Base-by-base conservation (phyloP, 2,113 vertebrate species). In the Struthidea cinerea region DNA sequence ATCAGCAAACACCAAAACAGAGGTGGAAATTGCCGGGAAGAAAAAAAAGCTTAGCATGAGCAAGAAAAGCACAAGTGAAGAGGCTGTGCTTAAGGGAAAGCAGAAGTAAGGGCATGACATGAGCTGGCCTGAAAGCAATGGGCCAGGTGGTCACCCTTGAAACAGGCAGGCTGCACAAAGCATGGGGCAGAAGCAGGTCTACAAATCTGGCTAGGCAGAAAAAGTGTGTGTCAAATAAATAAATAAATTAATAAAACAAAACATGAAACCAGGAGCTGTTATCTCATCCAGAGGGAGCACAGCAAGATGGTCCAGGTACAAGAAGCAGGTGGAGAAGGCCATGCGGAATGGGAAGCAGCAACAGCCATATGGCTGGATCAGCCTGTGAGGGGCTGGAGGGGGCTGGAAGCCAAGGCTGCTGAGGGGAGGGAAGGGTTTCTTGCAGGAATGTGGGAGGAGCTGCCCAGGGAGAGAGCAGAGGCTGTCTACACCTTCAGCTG, bases 191-290 rank as follows among this genome's bases (percentile, higher is more conserved):
- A 50, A 78, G 41, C 44, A 63, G 39, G 19, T 44, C 69, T 77
- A 37, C 33, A 53, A 78, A 82, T 35, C 42, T 42, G 39, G 32
- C 30, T 57, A 3, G 6, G 32, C 23, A 83, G 33, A 82, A 78
- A 24, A 65, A 35, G 15, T 0, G 0, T 8, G 7, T 17, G 8
- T 27, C 39, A 61, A 70, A 47, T 7, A 68, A 52, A 47, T 2
- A 23, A 47, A 26, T 2, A 75, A 75, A 13, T 6, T n/a, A n/a
- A n/a, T n/a, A 23, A 27, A 23, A 11, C 2, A 30, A 49, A 67
- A 18, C 53, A 37, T 18, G 27, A 52, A 81, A 33, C 5, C 21
- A 80, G 68, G 24, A 90, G 44, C 37, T 79, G 39, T 68, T 59
- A 8, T 37, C 7, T 44, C 32, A 49, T 46, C 16, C 57, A 76